Base-by-base conservation (phyloP, 1,140 invertebrate genomes). In the Penaeus indicus region DNA sequence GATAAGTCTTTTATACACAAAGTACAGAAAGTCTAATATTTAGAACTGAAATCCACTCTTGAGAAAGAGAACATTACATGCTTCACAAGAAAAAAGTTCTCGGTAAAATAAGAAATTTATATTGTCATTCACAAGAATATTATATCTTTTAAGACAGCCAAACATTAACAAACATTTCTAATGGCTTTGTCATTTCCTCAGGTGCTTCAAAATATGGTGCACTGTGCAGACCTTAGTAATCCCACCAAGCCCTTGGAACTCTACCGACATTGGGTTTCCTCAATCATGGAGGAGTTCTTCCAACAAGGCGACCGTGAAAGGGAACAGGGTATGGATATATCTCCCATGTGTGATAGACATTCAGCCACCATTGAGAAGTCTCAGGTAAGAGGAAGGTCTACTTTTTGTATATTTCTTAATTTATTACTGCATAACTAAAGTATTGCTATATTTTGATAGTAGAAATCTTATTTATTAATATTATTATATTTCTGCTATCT, bases 271-370 rank as follows among this genome's bases (percentile, higher is more conserved):
- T 99, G 99, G 98, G 98, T 99, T 25, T 95, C 95, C 22, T 94
- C 97, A 38, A 95, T 99, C 10, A 98, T 99, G 97, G 97, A 98
- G 92, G 98, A 99, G 93, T 99, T 99, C 94, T 99, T 99, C 95
- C 95, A 96, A 86, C 98, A 99, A 94, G 98, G 98, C 63, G 97
- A 99, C 92, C 95, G 96, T 89, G 98, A 99, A 93, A 94, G 97
- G 88, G 97, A 98, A 90, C 96, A 96, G 91, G 96, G 97, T 91
- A 95, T 99, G 94, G 98, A 99, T 91, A 98, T 99, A 88, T 98
- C 97, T 92, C 97, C 98, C 1, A 99, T 99, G 98, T 99, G 98
- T 93, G 98, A 99, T 93, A 94, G 97, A 86, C 96, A 97, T 91
- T 98, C 97, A 92, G 96, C 98, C 13, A 99, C 98, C 13, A 97